A percentile compares a stretch with the other conserved stretches of the same genome.
Evolutionary conservation across 2,888 invertebrate species (phyloP).

Genomic region (Oligia latruncula): DNA sequence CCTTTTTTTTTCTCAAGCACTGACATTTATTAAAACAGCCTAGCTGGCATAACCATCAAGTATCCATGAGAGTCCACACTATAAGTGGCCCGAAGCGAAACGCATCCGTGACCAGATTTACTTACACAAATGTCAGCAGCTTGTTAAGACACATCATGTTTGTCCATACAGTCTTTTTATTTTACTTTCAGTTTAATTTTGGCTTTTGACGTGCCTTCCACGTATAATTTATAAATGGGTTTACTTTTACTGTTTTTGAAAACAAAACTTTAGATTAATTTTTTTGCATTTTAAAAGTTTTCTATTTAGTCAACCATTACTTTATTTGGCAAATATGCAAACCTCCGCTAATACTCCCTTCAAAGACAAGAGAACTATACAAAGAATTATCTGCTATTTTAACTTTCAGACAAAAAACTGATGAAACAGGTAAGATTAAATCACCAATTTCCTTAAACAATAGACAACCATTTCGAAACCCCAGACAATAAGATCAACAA

Average conservation of each 20-base stretch:
- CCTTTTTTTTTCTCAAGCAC: constrained; percentile 20
- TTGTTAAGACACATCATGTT: constrained; percentile 59
- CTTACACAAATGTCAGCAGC: constrained; percentile 62
- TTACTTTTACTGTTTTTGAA: not conserved
- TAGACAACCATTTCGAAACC: constrained; percentile 43
- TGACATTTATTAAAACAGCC: constrained; percentile 30
- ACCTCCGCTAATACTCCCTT: not conserved
- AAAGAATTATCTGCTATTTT: not conserved
- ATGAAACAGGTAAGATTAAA: not conserved
- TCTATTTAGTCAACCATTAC: constrained; percentile 7
- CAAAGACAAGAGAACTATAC: not conserved
- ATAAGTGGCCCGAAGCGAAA: constrained; percentile 59
- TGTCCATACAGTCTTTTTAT: constrained; percentile 31
- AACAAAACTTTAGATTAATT: not conserved
- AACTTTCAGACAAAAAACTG: not conserved
- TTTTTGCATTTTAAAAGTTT: not conserved
- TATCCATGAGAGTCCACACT: constrained; percentile 26
- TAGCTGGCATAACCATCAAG: constrained; percentile 27
- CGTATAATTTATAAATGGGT: not conserved
- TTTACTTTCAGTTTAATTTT: constrained; percentile 25
- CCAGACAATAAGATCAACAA: constrained; percentile 38
- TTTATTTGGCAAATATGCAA: constrained; percentile 2
- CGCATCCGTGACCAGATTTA: constrained; percentile 64
- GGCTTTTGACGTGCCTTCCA: constrained; percentile 4
- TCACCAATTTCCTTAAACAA: constrained; percentile 41